Evolutionary conservation across 2,888 invertebrate species (phyloP), one percentile per base, ranked within the genome.

Genomic region (Conus canariensis): DNA sequence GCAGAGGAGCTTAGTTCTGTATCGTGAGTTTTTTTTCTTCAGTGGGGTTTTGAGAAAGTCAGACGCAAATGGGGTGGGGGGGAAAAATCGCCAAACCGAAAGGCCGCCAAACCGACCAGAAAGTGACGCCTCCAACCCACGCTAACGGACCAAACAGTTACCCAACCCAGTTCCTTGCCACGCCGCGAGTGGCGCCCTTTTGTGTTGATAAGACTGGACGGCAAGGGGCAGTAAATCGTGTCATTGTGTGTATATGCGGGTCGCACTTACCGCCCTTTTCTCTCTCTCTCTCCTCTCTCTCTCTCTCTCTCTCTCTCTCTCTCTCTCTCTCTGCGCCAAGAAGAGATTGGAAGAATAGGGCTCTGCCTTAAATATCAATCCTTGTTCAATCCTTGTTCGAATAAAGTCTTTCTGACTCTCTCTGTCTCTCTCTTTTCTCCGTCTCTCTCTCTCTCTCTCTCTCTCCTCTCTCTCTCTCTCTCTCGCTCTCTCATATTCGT

Each of bases 51-150:
- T 6, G 22, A 58, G 22, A 16, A 83, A 22, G 16, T 14, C 7
- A 19, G 82, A 0, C 30, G 2, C 30, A 30, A 30, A 30, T 30
- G 30, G 30, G 30, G 30, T 30, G 30, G 30, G 30, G 30, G 2
- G 2, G 2, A 30, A 30, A 30, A 58, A 58, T 56, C 2, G 58
- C 56, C 2, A 58, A 83, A 83, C 5, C 4, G 14, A 56, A 22
- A 19, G 58, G 9, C 58, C 30, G 19, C 56, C 8, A 19, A 19
- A 7, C 19, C 9, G 22, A 80, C 10, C 12, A n/a, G 12, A 83
- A 58, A 83, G 82, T 83, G 82, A 83, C 82, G 82, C 82, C 58
- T 19, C 22, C 82, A 64, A 83, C 82, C 82, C 82, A 83, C 82
- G 82, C 82, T 83, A 64, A 64, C 64, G 64, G 10, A 58, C 56